Base-by-base conservation (phyloP, 2,888 invertebrate genomes). In the Scrobipalpa costella region DNA sequence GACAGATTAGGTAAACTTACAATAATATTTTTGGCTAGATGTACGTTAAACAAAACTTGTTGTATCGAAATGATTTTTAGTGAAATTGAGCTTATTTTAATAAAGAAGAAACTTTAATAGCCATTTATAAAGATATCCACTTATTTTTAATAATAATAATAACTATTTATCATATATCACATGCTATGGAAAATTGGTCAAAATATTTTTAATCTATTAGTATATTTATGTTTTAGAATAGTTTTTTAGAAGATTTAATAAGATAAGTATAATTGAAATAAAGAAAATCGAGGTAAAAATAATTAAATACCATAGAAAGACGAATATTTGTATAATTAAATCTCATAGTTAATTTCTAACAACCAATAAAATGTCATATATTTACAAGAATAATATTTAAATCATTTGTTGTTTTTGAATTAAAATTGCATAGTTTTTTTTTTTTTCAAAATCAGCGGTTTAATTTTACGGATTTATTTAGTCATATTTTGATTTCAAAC, bases 121-220 rank as follows among this genome's bases (percentile, higher is more conserved):
- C 15, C 34, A 55, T 55, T 27, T 55, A 55, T 15, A 55, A 52
- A 33, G n/a, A n/a, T 15, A 15, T 57, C n/a, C n/a, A 58, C n/a
- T 40, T 58, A 58, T n/a, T 3, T 27, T 27, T 27, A n/a, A 3
- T 27, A 27, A 33, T 7, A 27, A 34, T 58, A 33, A 47, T 33
- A 19, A n/a, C 19, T 60, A 60, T 49, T 44, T 38, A 19, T n/a
- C 27, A 27, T n/a, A 33, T 58, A 63, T 57, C 58, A 63, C 63
- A 63, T 40, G 38, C 8, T 40, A 58, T 38, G 5, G 40, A 44
- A 49, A 63, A 57, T 44, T 64, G 47, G 52, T 47, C 34, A 5
- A 19, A 7, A 33, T 36, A 13, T 19, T 9, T 11, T 27, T 19
- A 50, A 9, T 7, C 21, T 49, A 13, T 49, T 8, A 50, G 8